Evolutionary conservation across 1,140 invertebrate genomes (phyloP).

Genomic region (Sesamia nonagrioides): DNA sequence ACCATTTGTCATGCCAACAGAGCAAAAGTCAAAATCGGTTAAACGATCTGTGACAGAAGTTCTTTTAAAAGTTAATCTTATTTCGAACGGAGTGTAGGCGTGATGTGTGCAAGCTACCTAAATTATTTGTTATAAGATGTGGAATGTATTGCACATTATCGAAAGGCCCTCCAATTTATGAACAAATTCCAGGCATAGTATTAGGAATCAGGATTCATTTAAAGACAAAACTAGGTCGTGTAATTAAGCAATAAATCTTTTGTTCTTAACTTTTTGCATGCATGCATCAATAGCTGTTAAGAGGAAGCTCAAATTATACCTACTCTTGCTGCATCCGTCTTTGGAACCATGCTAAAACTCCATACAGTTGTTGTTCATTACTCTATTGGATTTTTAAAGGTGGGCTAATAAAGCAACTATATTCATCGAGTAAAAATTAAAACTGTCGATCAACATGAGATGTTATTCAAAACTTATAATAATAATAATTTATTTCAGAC

Average conservation of each 20-base stretch:
- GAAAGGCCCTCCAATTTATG: background rate
- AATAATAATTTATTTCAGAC: too few relatives aligned
- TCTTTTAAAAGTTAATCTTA: too few relatives aligned
- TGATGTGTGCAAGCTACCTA: background rate
- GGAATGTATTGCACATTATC: background rate
- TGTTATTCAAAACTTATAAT: too few relatives aligned
- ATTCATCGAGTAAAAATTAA: too few relatives aligned
- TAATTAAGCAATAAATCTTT: slow-evolving; percentile 50
- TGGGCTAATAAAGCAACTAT: too few relatives aligned
- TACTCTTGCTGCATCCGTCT: too few relatives aligned
- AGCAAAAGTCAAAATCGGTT: too few relatives aligned
- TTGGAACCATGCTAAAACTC: background rate
- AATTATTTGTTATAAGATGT: background rate
- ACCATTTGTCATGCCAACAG: too few relatives aligned
- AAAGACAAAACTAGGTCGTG: slow-evolving; percentile 45
- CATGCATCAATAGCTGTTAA: slow-evolving; percentile 47
- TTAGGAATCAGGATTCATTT: slow-evolving; percentile 33
- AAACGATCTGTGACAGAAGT: too few relatives aligned
- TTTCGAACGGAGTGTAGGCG: too few relatives aligned
- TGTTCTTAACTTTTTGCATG: slow-evolving; percentile 44
- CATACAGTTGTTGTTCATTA: background rate
- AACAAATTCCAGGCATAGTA: slow-evolving; percentile 28
- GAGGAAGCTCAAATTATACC: background rate
- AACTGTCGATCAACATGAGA: too few relatives aligned
- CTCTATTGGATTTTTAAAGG: background rate